Base-by-base conservation (phyloP, 1,140 invertebrate species). In the Drusus annulatus region DNA sequence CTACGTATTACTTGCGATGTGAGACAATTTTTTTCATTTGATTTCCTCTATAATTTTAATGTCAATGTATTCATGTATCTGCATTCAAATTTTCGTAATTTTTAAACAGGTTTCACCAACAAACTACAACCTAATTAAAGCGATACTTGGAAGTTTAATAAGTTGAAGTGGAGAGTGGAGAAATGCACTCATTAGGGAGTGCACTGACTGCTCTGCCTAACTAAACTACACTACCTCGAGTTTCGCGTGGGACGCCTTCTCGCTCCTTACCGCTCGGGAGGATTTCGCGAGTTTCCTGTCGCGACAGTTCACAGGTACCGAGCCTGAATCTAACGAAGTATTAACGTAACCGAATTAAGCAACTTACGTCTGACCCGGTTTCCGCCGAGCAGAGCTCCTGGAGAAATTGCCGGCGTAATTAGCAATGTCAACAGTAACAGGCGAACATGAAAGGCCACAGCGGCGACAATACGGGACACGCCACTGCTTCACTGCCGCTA, bases 311-410 rank as follows among this genome's bases (percentile, higher is more conserved):
- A 36, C 23, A 60, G 36, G 52, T 79, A 50, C 65, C 21, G 23
- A 54, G 69, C 45, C 50, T 17, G 71, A 62, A 36, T 19, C 68
- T 74, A 79, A 63, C 68, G 68, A 62, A 73, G 78, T 79, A 62
- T 79, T 74, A 62, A 51, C 76, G 76, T 71, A 68, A 71, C 62
- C 63, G 63, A 78, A 78, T 78, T 78, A 78, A 51, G 63, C 63
- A 58, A 56, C 63, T 71, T 71, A 78, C 65, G 31, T 78, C 54
- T 78, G 76, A 78, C 76, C 76, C 31, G 76, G 76, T 78, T 78
- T 69, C 76, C 25, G 31, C 75, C 52, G 31, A n/a, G 51, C 62
- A 58, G 51, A 69, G 23, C 76, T 78, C 63, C 52, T 78, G 17
- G 50, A 28, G 28, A 63, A 77, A 28, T 65, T 52, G 60, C 76